These are phyloP conservation scores for Crotalus horridus DNA, from an alignment of 2,113 vertebrate genomes.

Conservation along the genomic window DNA sequence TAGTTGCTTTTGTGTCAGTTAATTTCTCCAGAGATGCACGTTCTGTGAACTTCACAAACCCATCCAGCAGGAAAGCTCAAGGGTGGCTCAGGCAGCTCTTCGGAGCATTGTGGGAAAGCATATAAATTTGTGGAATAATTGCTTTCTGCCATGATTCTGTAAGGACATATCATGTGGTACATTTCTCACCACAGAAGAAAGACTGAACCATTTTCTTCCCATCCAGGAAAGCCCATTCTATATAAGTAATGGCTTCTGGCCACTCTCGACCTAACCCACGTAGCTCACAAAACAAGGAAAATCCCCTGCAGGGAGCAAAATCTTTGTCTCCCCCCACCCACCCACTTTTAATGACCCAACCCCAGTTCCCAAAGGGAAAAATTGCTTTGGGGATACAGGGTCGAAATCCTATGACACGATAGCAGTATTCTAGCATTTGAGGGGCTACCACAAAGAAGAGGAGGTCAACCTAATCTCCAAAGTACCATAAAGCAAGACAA, in stretches of 20 bases:
- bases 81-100: not conserved
- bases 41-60: not conserved
- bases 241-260: not conserved
- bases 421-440: no score
- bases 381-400: not conserved
- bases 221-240: fast-evolving
- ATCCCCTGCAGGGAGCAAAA: not conserved
- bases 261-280: not conserved
- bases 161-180: not conserved
- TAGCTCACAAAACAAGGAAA: no score
- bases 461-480: no score
- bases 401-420: not conserved
- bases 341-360: not conserved
- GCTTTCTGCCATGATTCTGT: not conserved
- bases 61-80: not conserved
- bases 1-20: not conserved
- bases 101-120: not conserved
- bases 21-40: not conserved
- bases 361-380: not conserved
- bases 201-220: not conserved
- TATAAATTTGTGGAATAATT: not conserved
- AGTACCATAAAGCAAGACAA: no score
- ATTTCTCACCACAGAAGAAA: not conserved
- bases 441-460: no score
- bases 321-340: not conserved